Evolutionary conservation across 2,797 vertebrate genomes (phyloP).

Genomic region (Micromesistius poutassou): DNA sequence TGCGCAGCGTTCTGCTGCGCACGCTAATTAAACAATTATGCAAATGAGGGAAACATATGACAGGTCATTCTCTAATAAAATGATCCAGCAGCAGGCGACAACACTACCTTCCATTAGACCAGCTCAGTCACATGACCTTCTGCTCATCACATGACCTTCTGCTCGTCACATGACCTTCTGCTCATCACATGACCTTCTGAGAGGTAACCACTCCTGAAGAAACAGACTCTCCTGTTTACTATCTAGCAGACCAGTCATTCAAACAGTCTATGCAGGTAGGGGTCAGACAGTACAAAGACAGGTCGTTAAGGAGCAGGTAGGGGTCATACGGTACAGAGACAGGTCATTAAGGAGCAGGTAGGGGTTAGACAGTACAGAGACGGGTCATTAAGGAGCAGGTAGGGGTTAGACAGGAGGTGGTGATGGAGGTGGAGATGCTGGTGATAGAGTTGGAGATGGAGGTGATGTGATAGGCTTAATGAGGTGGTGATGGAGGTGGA

Average conservation of each 20-base stretch:
- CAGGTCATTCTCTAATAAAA: constrained; percentile 31
- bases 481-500: no score
- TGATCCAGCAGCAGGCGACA: neutral
- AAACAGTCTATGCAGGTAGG: neutral
- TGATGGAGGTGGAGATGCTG: neutral
- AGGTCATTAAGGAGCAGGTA: no score
- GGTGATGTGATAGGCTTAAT: no score
- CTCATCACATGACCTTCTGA: neutral
- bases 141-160: neutral
- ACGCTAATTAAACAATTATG: constrained; percentile 45
- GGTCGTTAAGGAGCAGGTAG: no score
- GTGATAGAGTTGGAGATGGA: neutral
- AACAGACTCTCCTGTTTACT: neutral
- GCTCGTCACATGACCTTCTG: neutral
- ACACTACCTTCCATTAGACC: constrained; percentile 6
- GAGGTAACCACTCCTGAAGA: neutral
- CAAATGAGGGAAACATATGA: constrained; percentile 36
- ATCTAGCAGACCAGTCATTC: neutral
- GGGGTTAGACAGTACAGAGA: no score
- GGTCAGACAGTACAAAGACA: no score
- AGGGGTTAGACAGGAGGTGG: neutral
- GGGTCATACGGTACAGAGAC: no score
- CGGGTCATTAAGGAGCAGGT: no score
- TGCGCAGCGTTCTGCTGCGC: constrained; percentile 21
- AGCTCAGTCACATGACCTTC: neutral